Percentiles rank a stretch among this genome's conserved stretches.
These are phyloP conservation scores for Acromyrmex heyeri DNA, from an alignment of 1,140 invertebrate species.

Conservation along the genomic window DNA sequence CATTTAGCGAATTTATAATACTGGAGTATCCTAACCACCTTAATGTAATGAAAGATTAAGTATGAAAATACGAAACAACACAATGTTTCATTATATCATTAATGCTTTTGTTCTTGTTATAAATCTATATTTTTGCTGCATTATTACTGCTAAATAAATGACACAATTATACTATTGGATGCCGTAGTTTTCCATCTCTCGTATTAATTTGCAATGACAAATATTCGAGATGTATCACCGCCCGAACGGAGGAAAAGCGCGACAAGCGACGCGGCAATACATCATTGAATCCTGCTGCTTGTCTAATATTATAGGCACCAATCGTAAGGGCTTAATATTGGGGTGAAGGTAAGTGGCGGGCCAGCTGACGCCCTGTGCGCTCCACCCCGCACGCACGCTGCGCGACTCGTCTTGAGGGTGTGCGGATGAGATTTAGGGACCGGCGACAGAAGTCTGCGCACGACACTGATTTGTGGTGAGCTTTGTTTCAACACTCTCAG, in stretches of 20 bases:
- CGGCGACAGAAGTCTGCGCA: conserved; percentile 84
- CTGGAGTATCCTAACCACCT: too few relatives aligned
- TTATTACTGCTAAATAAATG: background rate
- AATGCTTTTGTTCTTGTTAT: background rate
- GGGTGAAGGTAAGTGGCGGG: conserved; percentile 87
- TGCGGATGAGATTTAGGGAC: conserved; percentile 87
- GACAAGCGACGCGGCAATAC: conserved; percentile 79
- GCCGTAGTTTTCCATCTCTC: background rate
- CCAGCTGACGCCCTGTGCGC: conserved; percentile 85
- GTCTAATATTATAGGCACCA: conserved; percentile 87
- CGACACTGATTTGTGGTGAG: conserved; percentile 87
- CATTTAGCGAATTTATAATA: too few relatives aligned
- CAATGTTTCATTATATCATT: background rate
- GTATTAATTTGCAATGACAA: conserved; percentile 19
- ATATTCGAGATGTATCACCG: background rate
- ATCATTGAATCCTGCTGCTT: conserved; percentile 85
- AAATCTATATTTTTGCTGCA: background rate
- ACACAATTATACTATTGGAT: background rate
- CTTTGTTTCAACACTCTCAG: conserved; percentile 84
- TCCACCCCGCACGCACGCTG: conserved; percentile 85
- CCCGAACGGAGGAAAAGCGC: conserved; percentile 59
- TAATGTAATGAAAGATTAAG: background rate
- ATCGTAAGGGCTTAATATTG: conserved; percentile 87
- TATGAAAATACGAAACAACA: background rate
- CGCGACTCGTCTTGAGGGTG: conserved; percentile 86